Base-by-base conservation (phyloP, 2,888 invertebrate species). In the Aelia acuminata region DNA sequence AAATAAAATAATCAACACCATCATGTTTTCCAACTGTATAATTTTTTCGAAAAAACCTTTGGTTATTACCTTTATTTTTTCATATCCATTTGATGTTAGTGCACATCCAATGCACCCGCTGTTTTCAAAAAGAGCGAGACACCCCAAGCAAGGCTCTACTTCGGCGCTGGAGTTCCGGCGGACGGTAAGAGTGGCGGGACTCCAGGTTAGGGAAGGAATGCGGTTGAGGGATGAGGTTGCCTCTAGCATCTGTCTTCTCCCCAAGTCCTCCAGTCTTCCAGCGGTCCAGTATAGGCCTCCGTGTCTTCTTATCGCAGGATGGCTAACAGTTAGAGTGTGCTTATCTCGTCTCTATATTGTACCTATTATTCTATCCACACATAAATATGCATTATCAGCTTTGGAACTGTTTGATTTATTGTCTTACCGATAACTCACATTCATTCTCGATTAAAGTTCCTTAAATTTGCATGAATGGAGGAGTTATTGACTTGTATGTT, bases 131-230 rank as follows among this genome's bases (percentile, higher is more conserved):
- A 0, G 31, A 35, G 4, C 13, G 18, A 31, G 63, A 70, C 63
- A 35, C 63, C 63, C 63, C 3, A 70, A 15, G 26, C 26, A 26
- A 18, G 63, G 35, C 35, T 35, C 5, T 31, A 70, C 63, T 35
- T 70, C 63, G 63, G 63, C 63, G 35, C 43, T 1, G 80, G 43
- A 80, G 80, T 43, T 47, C 39, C 43, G 43, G 43, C 80, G 43
- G 80, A 80, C 80, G n/a, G 43, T 80, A 43, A 80, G 80, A 80
- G 80, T 80, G 80, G 80, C 80, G 43, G 80, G 43, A 80, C 43
- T 80, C 80, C 80, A 80, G 80, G 80, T 80, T 80, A 80, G 80
- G 80, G 80, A 80, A 80, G 80, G 80, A 80, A 80, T 80, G 80
- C 80, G 80, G 80, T 80, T 80, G 80, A 80, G 80, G 80, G 80